Evolutionary conservation across 2,888 invertebrate species (phyloP).

Genomic region (Homarus gammarus): DNA sequence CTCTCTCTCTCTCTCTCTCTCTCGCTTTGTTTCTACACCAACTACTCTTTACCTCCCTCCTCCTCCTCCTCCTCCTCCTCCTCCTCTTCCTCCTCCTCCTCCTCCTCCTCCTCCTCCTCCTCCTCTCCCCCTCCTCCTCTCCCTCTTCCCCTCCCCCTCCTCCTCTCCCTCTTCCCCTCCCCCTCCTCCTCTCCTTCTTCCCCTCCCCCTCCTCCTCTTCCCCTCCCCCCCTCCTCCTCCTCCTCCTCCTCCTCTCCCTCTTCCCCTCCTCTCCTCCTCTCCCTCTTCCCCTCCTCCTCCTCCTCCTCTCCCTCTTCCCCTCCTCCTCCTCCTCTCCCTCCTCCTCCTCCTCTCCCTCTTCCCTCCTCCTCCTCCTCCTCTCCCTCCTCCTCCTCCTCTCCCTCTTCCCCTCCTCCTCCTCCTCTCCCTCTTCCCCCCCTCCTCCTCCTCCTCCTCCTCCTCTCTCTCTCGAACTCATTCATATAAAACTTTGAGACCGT

Average conservation of each 20-base stretch:
- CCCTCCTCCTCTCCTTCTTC: not conserved
- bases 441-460: not conserved
- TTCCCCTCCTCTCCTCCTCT: not conserved
- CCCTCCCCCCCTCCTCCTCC: not conserved
- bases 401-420: not conserved
- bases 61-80: not conserved
- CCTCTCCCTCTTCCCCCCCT: not conserved
- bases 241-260: not conserved
- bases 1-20: too few relatives aligned
- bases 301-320: not conserved
- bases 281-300: not conserved
- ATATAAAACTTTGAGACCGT: not conserved
- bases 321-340: not conserved
- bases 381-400: slow-evolving; percentile 7
- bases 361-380: not conserved
- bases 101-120: not conserved
- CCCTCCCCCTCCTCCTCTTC: not conserved
- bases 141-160: too few relatives aligned
- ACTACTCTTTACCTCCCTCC: too few relatives aligned
- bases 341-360: slow-evolving; percentile 2
- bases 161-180: not conserved
- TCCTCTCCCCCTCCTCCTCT: not conserved
- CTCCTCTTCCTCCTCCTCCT: not conserved
- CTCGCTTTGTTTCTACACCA: not conserved
- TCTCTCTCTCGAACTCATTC: not conserved